Percentiles rank a stretch among this genome's conserved stretches.
These are phyloP conservation scores for Helicoverpa armigera DNA, from an alignment of 1,140 invertebrate genomes.

Conservation along the genomic window DNA sequence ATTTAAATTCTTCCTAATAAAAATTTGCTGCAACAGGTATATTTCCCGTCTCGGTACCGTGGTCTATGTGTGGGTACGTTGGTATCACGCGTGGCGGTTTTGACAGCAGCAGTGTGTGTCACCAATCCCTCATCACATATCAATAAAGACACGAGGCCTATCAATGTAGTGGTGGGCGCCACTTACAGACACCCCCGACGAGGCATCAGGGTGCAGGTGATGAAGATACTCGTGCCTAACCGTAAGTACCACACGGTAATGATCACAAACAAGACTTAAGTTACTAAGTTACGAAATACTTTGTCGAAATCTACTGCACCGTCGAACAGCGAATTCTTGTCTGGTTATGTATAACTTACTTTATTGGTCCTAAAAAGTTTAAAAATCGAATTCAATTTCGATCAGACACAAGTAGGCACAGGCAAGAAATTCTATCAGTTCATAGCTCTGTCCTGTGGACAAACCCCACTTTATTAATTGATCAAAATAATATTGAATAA, in stretches of 20 bases:
- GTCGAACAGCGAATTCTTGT: too few species aligned
- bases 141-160: slow-evolving; percentile 62
- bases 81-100: slow-evolving; percentile 65
- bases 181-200: slow-evolving; percentile 73
- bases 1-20: too few species aligned
- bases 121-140: slow-evolving; percentile 52
- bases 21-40: slow-evolving; percentile 63
- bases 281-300: too few species aligned
- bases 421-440: too few species aligned
- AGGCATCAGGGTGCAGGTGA: slow-evolving; percentile 76
- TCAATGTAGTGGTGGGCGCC: slow-evolving; percentile 70
- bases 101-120: slow-evolving; percentile 75
- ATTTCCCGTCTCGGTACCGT: slow-evolving; percentile 72
- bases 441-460: too few species aligned
- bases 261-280: too few species aligned
- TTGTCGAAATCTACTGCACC: too few species aligned
- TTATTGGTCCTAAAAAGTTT: too few species aligned
- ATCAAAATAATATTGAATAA: not conserved
- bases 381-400: too few species aligned
- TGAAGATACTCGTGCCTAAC: slow-evolving; percentile 72
- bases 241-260: slow-evolving; percentile 57
- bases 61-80: slow-evolving; percentile 76
- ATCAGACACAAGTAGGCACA: too few species aligned
- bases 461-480: too few species aligned
- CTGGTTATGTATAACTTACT: too few species aligned